Base-by-base conservation (phyloP, 1,140 invertebrate genomes). In the Mesaphorura yosii region DNA sequence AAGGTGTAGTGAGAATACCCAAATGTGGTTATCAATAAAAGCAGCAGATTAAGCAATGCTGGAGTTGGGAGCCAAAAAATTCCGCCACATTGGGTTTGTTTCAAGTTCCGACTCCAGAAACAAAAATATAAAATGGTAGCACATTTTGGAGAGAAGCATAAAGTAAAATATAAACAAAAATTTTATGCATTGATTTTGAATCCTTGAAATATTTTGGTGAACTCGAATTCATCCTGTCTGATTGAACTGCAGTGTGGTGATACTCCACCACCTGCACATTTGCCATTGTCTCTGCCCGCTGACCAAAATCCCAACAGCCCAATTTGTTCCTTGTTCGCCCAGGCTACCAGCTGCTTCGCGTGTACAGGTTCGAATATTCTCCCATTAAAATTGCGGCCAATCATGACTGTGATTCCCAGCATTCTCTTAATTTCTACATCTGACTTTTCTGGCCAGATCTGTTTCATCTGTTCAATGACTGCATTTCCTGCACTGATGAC, bases 301-400 rank as follows among this genome's bases (percentile, higher is more conserved):
- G 62, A 64, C 64, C 64, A 65, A 40, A 62, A 65, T 1, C 58
- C 50, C 4, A 65, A 27, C 6, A 64, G 42, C 20, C 64, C 64
- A 51, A 65, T 59, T 7, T 48, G 40, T 15, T 62, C 60, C n/a
- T 34, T 17, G 17, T 61, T 64, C 2, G 64, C 61, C 60, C 63
- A 65, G 5, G 59, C 46, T 0, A 64, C 60, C n/a, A 65, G 29
- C 42, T 58, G 56, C 34, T 42, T 47, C 2, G 42, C 62, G 40
- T 64, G 55, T 34, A 20, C n/a, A 7, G 48, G 25, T 41, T 55
- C 46, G 29, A 64, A 65, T 14, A 60, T 53, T 41, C 57, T 59
- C 2, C 64, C 58, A 53, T 63, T 65, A 42, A 60, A 62, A 48
- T 65, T 65, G 7, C 61, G 22, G 15, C 64, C 64, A 39, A 65